Evolutionary conservation across 2,797 vertebrate genomes (phyloP), one percentile per base, ranked within the genome.

Genomic region (Falco peregrinus): DNA sequence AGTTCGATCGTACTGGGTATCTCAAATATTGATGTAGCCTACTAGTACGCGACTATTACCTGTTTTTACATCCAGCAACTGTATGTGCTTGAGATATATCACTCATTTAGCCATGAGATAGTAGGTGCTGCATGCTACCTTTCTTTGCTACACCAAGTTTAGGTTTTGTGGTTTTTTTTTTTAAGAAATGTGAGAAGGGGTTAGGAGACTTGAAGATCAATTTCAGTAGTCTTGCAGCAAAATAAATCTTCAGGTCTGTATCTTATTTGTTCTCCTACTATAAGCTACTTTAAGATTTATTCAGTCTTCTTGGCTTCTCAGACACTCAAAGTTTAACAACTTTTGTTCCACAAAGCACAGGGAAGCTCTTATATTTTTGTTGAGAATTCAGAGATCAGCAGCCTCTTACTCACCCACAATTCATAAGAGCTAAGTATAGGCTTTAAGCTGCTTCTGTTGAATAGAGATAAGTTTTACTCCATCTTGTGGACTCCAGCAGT

Each of bases 401-500:
- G 81, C 47, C 18, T 92, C 37, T 90, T 93, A 71, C 47, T 96
- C 93, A 95, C 41, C 31, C 31, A 6, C 88, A 91, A 94, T 74
- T 97, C 95, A 84, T 64, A 35, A 2, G 47, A 83, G 68, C 86
- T 39, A 70, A 92, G 41, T 47, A 83, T 35, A 87, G 88, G 53
- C 68, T 87, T 50, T 75, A 47, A 87, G 43, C 39, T 90, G 3
- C 67, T 76, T 71, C n/a, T 81, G 41, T 59, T 68, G 1, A 26
- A 22, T 16, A 11, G 53, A 86, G 51, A 1, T 14, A 84, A 64
- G 20, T 83, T 89, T 76, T 92, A 24, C 79, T 92, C 96, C 96
- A 93, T 65, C 96, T 96, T 57, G 94, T 94, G 97, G 95, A 13
- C 21, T 82, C 29, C 35, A 70, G 35, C 50, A 33, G 86, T 73